Evolutionary conservation across 2,888 invertebrate species (phyloP), one percentile per base, ranked within the genome.

Genomic region (Rotaria socialis): DNA sequence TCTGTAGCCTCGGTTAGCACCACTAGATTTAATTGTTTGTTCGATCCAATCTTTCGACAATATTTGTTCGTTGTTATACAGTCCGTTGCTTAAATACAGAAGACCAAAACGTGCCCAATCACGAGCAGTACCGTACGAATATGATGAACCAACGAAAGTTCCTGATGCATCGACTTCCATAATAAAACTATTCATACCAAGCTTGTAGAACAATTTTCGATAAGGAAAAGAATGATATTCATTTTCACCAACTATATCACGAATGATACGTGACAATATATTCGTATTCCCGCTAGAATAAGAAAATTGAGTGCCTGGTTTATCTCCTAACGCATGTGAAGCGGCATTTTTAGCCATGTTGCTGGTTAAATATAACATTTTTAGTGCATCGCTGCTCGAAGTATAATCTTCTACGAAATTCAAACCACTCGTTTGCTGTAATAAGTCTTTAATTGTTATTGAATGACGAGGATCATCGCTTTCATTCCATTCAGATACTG

Each of bases 211-310:
- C 24, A 75, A 43, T 43, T 41, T 24, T n/a, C 8, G 47, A 47
- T 80, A 80, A 47, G 80, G 80, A 47, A 80, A 80, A 11, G 47
- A 80, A 47, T 80, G 80, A 80, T 80, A 80, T 1, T 80, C 47
- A 5, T 80, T 43, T n/a, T 80, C 80, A n/a, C 80, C 80, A 47
- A 80, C 47, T 47, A 14, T 47, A 47, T 80, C 47, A 24, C 80
- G 80, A 80, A 80, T 80, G 47, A 80, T 47, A 47, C 80, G 80
- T 47, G 80, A 80, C n/a, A 80, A 47, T 80, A 80, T 80, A 80
- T 80, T 80, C 2, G 43, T 80, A n/a, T 47, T 80, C 6, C 43
- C 80, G n/a, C 80, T 80, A 24, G 80, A 14, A 47, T 80, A 80
- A 47, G 24, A 47, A 47, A 8, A 80, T 6, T 47, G 43, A 80